Conservation (phyloP, 2,113 vertebrate genomes). For the Oreochromis tanganicae region DNA sequence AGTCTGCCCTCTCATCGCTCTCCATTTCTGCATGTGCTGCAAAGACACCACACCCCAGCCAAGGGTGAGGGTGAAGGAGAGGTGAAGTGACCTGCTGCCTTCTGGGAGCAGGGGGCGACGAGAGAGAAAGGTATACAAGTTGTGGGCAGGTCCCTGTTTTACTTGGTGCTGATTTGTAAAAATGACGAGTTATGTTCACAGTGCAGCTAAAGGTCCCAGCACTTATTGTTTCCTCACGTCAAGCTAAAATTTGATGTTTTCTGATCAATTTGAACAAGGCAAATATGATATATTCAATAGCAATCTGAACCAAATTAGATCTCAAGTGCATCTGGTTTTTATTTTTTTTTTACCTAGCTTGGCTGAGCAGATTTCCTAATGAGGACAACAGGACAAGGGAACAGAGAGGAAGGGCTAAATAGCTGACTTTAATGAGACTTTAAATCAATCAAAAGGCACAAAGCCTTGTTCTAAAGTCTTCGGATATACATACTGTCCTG, state of each 20-base stretch:
- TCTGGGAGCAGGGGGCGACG: background rate
- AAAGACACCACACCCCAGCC: background rate
- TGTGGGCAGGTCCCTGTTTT: background rate
- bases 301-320: background rate
- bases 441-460: background rate
- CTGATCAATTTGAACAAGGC: background rate
- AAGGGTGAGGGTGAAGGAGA: constrained; percentile 12
- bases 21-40: constrained; percentile 37
- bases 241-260: background rate
- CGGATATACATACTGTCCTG: background rate
- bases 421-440: background rate
- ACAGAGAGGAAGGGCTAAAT: background rate
- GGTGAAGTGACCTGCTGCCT: background rate
- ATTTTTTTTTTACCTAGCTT: background rate
- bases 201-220: background rate
- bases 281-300: background rate
- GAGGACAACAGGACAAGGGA: background rate
- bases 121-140: background rate
- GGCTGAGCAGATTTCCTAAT: constrained; percentile 8
- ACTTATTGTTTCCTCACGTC: background rate
- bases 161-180: background rate
- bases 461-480: background rate
- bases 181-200: background rate
- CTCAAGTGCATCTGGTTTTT: background rate
- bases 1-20: constrained; percentile 39